Conservation (phyloP, 2,797 vertebrate genomes). For the Sebastes minor region DNA sequence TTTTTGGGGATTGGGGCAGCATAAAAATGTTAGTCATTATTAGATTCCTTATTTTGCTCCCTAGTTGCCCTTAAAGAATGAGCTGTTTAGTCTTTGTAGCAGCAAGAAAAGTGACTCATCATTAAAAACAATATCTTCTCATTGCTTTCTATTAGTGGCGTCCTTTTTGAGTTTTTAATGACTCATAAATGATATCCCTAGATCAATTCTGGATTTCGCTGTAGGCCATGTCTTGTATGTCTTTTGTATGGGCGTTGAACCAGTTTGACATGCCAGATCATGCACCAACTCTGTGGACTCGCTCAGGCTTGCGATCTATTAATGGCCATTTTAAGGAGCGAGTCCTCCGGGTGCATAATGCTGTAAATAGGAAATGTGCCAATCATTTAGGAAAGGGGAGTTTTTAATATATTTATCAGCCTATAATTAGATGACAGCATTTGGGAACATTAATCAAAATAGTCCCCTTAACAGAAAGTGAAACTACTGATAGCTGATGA, state of each 20-base stretch:
- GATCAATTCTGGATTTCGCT: not conserved
- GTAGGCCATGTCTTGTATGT: not conserved
- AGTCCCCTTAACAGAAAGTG: not conserved
- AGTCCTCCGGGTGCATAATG: not conserved
- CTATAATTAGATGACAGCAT: not conserved
- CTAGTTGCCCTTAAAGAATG: not conserved
- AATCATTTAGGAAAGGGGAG: not conserved
- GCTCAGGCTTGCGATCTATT: slow-evolving; percentile 40
- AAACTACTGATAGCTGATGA: not conserved
- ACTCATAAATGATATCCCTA: not conserved
- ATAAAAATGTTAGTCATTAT: not conserved
- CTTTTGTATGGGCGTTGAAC: slow-evolving; percentile 20
- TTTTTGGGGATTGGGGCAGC: not conserved
- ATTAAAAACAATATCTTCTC: not conserved
- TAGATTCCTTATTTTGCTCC: not conserved
- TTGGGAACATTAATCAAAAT: not conserved
- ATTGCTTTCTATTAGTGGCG: not conserved
- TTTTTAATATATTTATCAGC: not conserved
- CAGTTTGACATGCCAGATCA: slow-evolving; percentile 29
- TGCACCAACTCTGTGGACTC: slow-evolving; percentile 11
- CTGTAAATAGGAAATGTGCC: not conserved
- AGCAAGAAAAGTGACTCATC: not conserved
- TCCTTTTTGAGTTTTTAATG: not conserved
- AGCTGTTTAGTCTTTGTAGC: not conserved
- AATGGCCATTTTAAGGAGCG: slow-evolving; percentile 19